Evolutionary conservation across 2,113 vertebrate genomes (phyloP).

Genomic region (Pavo muticus): DNA sequence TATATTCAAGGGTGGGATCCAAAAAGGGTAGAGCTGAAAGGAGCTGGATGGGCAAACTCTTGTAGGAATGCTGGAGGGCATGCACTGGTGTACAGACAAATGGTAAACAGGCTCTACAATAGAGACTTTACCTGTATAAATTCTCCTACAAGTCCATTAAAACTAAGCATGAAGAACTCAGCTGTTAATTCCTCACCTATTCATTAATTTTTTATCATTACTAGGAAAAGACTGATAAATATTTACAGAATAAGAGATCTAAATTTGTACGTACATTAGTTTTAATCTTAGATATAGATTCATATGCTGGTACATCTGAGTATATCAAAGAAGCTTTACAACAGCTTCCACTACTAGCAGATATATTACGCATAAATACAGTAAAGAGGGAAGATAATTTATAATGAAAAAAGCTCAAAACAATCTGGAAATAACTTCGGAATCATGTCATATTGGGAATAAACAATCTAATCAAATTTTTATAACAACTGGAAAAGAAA

Average conservation of each 20-base stretch:
- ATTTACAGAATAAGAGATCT: neutral
- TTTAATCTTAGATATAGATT: neutral
- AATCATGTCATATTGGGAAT: neutral
- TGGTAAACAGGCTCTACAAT: neutral
- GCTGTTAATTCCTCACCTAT: neutral
- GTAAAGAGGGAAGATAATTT: neutral
- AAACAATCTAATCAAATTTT: neutral
- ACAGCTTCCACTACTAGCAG: neutral
- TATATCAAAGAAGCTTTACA: neutral
- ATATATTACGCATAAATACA: neutral
- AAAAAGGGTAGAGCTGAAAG: neutral
- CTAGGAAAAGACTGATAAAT: neutral
- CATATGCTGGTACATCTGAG: neutral
- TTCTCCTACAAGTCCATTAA: neutral
- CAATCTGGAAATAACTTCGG: neutral
- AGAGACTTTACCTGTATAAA: neutral
- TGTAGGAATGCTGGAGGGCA: neutral
- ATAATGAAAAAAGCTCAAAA: neutral
- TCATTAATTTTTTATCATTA: neutral
- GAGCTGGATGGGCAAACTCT: rapidly evolving
- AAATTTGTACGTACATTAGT: neutral
- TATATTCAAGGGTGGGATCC: neutral
- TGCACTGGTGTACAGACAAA: neutral
- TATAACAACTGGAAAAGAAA: neutral
- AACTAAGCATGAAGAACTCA: neutral